Evolutionary conservation across 92 coral and sea anemone species (phyloP), one percentile per base, ranked within the genome.

Genomic region (Epizoanthus ramosus): DNA sequence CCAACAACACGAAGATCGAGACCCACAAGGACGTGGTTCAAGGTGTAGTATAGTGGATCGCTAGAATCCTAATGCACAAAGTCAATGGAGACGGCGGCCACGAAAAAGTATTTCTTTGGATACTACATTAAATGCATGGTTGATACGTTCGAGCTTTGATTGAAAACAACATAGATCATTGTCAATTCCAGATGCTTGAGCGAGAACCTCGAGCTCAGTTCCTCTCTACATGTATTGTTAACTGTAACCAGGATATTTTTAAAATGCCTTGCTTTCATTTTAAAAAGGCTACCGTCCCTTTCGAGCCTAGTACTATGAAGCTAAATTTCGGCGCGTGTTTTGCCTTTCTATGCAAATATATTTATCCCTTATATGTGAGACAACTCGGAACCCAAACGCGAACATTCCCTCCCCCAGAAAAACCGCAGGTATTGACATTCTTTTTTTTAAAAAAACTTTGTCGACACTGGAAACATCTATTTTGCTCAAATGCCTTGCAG

Each of bases 51-150:
- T 28, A 28, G 31, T 28, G 31, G 31, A 28, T 28, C 23, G 68
- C 68, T 23, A 63, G 68, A 65, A 65, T 13, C 37, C 39, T 2
- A 35, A 35, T 37, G 43, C 43, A 37, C 43, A 71, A 71, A 50
- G 76, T 45, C 52, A 71, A 45, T 3, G 59, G 19, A 1, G 76
- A 45, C 76, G 43, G 43, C 53, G 45, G 71, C 71, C 47, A 67
- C 45, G 47, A 67, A 67, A 67, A 67, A n/a, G 77, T 72, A 72
- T 72, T 72, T 72, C 77, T 47, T 72, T 72, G 59, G 59, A 52
- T 47, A 45, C 52, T 45, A 45, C 52, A n/a, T n/a, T n/a, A n/a
- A 45, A 45, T 47, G 9, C 14, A 8, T 47, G 53, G 8, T 72
- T 21, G 28, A 0, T 63, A 41, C 60, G 77, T 35, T 72, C 53